A percentile compares a stretch with the other conserved stretches of the same genome.
Evolutionary conservation across 2,888 invertebrate genomes (phyloP).

Genomic region (Anoplius nigerrimus): DNA sequence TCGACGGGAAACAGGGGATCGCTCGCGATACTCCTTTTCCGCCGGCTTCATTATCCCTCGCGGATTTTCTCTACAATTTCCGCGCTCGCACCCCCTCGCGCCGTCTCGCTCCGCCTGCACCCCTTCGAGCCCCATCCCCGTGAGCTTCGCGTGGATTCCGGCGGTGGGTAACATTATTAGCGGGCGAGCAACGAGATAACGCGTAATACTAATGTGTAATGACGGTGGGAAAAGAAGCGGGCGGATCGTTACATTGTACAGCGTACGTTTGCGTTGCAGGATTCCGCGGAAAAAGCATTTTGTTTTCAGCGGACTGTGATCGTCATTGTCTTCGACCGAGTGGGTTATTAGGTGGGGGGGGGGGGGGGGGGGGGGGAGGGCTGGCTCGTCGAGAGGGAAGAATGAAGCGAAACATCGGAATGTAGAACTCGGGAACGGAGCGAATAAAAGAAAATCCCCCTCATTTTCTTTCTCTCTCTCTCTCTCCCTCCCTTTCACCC

Average conservation of each 20-base stretch:
- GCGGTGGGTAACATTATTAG: too few relatives aligned
- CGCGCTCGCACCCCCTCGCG: too few relatives aligned
- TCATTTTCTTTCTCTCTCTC: background rate
- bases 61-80: too few relatives aligned
- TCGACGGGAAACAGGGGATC: too few relatives aligned
- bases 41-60: too few relatives aligned
- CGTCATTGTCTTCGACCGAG: constrained; percentile 26
- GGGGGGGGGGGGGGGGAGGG: too few relatives aligned
- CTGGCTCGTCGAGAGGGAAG: constrained; percentile 32
- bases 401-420: constrained; percentile 22
- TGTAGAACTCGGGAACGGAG: constrained; percentile 11
- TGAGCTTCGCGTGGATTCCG: too few relatives aligned
- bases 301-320: constrained; percentile 11
- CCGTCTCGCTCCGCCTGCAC: too few relatives aligned
- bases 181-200: too few relatives aligned
- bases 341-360: constrained; percentile 23
- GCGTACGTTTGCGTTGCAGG: background rate
- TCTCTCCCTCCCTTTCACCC: background rate
- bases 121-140: too few relatives aligned
- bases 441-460: background rate
- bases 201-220: too few relatives aligned
- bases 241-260: background rate
- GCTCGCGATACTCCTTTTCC: too few relatives aligned
- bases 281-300: background rate
- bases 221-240: background rate